Base-by-base conservation (phyloP, 2,797 vertebrate genomes). In the Clarias fuscus region DNA sequence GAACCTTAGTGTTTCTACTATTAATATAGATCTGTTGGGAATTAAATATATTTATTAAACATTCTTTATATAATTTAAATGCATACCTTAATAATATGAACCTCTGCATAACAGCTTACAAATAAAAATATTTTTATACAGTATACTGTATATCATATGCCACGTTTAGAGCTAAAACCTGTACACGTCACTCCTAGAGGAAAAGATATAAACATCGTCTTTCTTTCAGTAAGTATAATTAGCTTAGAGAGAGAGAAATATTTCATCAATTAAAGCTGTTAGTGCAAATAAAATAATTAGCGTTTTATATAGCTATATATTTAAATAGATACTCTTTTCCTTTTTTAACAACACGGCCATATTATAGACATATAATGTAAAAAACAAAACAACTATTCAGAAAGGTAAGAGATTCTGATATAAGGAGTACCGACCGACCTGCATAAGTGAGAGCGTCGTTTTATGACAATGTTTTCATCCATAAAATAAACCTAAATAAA, bases 231-330 rank as follows among this genome's bases (percentile, higher is more conserved):
- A 72, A 72, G 76, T 75, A 84, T 71, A 84, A 81, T 87, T 71
- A 86, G 67, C 65, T 86, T 86, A 2, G 37, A 5, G 3, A 76
- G n/a, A 58, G 3, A 33, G n/a, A 6, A 20, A 24, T 72, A 11
- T 40, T 43, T 71, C 7, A 68, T 70, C 70, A 72, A 43, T 65
- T 1, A 18, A 27, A 82, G 58, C 67, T 81, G 22, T 27, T 67
- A 84, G 87, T 88, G 87, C 87, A 88, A 88, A 88, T 73, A 62
- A 75, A 79, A 30, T 37, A 68, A 77, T 58, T 58, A 58, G 7
- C 3, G 67, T 62, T 78, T 7, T 61, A 78, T 68, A 33, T 68
- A 68, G 15, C 6, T 62, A 62, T 24, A 62, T 20, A 20, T 22
- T 20, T 33, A 33, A 33, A 40, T 80, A n/a, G 40, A 27, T 40